Evolutionary conservation across 1,140 invertebrate species (phyloP).

Genomic region (Drosophila pseudoananassae): DNA sequence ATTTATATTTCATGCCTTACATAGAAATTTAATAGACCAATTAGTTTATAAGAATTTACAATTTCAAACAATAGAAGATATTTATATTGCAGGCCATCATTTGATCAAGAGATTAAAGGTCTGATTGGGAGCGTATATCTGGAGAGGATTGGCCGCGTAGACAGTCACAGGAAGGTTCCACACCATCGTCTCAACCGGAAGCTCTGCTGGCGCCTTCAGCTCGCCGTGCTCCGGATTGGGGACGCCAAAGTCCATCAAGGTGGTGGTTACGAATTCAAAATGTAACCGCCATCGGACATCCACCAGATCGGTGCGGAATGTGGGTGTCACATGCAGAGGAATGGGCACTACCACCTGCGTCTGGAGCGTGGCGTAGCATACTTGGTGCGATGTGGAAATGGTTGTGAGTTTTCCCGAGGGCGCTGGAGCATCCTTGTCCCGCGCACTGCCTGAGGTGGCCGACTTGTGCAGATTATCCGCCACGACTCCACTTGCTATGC

Average conservation of each 20-base stretch:
- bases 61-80: background rate
- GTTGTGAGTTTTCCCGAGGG: conserved; percentile 86
- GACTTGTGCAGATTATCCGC: conserved; percentile 82
- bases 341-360: conserved; percentile 96
- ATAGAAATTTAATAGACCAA: background rate
- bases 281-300: conserved; percentile 96
- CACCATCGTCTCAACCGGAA: conserved; percentile 98
- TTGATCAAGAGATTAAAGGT: conserved; percentile 72
- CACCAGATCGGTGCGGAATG: conserved; percentile 93
- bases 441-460: conserved; percentile 85
- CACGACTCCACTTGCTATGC: conserved; percentile 74
- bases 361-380: conserved; percentile 93
- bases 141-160: conserved; percentile 94
- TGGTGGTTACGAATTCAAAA: conserved; percentile 97
- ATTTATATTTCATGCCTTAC: background rate
- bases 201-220: conserved; percentile 92
- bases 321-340: conserved; percentile 96
- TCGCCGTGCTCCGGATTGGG: conserved; percentile 85
- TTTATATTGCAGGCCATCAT: conserved; percentile 30
- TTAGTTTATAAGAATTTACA: background rate
- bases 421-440: conserved; percentile 77
- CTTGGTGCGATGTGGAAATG: conserved; percentile 95
- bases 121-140: conserved; percentile 86
- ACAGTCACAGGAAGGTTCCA: conserved; percentile 98
- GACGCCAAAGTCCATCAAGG: conserved; percentile 85